Conservation (phyloP, 2,888 invertebrate species). For the Alitta virens region DNA sequence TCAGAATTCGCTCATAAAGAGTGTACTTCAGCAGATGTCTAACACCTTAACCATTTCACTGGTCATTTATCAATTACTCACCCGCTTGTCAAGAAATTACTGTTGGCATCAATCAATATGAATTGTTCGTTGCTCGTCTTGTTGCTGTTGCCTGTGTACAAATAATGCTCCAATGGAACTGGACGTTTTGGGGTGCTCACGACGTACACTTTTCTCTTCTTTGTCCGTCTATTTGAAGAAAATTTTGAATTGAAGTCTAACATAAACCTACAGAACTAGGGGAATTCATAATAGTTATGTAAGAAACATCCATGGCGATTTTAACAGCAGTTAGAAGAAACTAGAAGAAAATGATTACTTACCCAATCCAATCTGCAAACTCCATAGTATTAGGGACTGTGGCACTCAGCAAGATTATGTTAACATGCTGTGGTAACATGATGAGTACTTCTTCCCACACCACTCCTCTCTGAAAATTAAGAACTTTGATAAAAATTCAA, state of each 20-base stretch:
- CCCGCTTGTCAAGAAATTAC: slow-evolving; percentile 70
- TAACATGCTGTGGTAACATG: slow-evolving; percentile 88
- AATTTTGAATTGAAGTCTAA: not conserved
- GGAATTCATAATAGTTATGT: not conserved
- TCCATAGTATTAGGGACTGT: slow-evolving; percentile 96
- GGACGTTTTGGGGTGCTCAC: slow-evolving; percentile 91
- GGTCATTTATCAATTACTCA: too few species aligned
- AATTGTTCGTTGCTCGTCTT: slow-evolving; percentile 62
- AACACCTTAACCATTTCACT: too few species aligned
- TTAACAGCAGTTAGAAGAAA: not conserved
- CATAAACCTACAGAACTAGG: not conserved
- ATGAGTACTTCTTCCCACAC: slow-evolving; percentile 99
- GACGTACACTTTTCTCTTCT: slow-evolving; percentile 81
- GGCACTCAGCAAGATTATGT: slow-evolving; percentile 94
- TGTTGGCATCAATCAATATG: slow-evolving; percentile 75
- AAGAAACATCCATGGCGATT: not conserved
- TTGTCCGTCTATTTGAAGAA: slow-evolving; percentile 55
- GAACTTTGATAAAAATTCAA: too few species aligned
- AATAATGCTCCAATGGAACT: slow-evolving; percentile 90
- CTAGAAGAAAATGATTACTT: slow-evolving; percentile 25
- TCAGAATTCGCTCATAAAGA: too few species aligned
- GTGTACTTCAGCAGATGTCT: too few species aligned
- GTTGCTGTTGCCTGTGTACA: slow-evolving; percentile 69
- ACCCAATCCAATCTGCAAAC: slow-evolving; percentile 75
- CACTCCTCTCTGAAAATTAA: slow-evolving; percentile 74